Evolutionary conservation across 1,140 invertebrate genomes (phyloP), one percentile per base, ranked within the genome.

Genomic region (Globodera rostochiensis): DNA sequence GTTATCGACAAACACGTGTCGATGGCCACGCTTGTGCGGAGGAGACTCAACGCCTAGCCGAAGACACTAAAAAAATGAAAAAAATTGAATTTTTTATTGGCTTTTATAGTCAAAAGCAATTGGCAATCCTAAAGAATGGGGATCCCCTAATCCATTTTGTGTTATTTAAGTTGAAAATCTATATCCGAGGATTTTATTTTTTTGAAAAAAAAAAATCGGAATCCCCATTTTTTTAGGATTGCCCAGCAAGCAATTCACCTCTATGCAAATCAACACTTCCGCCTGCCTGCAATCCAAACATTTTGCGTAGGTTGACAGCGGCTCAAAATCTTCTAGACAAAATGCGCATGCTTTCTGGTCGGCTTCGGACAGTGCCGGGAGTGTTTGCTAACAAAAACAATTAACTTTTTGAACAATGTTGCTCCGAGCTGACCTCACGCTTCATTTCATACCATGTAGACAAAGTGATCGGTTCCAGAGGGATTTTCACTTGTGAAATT

Each of bases 391-490:
- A 45, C 25, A 75, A 50, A 13, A 19, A 13, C n/a, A 66, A 77
- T 45, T 70, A 25, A 36, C 8, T 67, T 25, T 21, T n/a, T 21
- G 8, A n/a, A 45, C 53, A 25, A 70, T 45, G 36, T 13, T 19
- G n/a, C 36, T 36, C n/a, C 15, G 66, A 53, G 19, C n/a, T 21
- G 13, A 77, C 76, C 76, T 76, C 79, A 4, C 80, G 74, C 60
- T 74, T 77, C 80, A 81, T 81, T 69, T 81, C 80, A 57, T 81
- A 81, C 80, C 80, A 77, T 49, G 64, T 49, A 70, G 77, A 78
- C 47, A 69, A 50, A 46, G 77, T 78, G 46, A 78, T 78, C 13
- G 77, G 77, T 47, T 78, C 77, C 66, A 78, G 49, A 15, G 66
- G 66, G 9, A 78, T 64, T 69, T 66, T 78, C 64, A 78, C 77